Evolutionary conservation across 2,113 vertebrate genomes (phyloP).

Genomic region (Echinops telfairi): DNA sequence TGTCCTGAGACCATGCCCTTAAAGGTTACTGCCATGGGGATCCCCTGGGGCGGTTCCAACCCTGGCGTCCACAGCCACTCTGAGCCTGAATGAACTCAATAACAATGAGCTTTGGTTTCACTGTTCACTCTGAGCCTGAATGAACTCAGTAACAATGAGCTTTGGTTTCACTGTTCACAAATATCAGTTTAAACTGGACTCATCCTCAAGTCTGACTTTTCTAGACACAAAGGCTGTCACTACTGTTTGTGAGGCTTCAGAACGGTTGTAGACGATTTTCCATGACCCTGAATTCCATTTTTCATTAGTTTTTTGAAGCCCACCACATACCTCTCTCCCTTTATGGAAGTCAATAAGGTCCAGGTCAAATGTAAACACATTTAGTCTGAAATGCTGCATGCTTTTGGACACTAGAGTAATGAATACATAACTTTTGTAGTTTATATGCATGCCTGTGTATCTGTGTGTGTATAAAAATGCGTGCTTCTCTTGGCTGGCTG

Average conservation of each 20-base stretch:
- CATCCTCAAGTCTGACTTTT: background rate
- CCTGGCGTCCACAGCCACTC: too few species aligned
- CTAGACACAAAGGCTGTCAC: constrained; percentile 39
- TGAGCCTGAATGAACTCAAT: too few species aligned
- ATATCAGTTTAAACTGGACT: background rate
- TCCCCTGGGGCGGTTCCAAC: too few species aligned
- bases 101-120: too few species aligned
- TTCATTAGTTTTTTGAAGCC: too few species aligned
- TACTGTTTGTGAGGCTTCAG: background rate
- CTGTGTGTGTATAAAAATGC: background rate
- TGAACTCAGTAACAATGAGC: too few species aligned
- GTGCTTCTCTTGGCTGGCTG: background rate
- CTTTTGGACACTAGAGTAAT: background rate
- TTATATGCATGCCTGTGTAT: background rate
- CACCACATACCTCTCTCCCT: too few species aligned
- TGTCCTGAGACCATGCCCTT: too few species aligned
- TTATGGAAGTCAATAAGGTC: background rate
- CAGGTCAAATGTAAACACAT: background rate
- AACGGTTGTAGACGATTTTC: too few species aligned
- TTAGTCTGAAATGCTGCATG: background rate
- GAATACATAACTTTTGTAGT: background rate
- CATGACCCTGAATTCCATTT: too few species aligned
- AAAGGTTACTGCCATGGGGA: too few species aligned
- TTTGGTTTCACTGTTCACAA: background rate
- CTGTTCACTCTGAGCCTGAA: background rate